Evolutionary conservation across 2,797 vertebrate genomes (phyloP).

Genomic region (Pangasius sanitwongsei): DNA sequence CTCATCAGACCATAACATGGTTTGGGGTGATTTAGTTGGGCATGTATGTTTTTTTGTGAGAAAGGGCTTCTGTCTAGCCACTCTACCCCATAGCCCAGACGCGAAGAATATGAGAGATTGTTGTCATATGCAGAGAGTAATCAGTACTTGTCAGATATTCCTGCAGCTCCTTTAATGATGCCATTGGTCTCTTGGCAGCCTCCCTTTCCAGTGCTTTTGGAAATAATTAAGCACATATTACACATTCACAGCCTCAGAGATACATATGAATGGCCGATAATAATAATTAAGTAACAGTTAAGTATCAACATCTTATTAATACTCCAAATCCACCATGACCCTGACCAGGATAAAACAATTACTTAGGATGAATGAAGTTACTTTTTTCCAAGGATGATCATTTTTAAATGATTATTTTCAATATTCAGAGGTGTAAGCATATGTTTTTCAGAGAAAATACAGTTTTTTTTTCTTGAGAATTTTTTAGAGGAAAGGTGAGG

Average conservation of each 20-base stretch:
- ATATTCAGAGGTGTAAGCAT: not conserved
- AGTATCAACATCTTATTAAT: not conserved
- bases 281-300: not conserved
- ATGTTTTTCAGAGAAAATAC: not conserved
- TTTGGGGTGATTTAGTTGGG: no score
- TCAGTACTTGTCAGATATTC: no score
- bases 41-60: no score
- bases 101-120: no score
- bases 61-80: no score
- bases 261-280: not conserved
- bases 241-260: not conserved
- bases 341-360: not conserved
- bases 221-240: not conserved
- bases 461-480: not conserved
- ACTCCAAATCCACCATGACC: not conserved
- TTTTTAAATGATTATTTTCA: not conserved
- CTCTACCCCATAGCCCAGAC: no score
- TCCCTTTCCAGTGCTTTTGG: not conserved
- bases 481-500: not conserved
- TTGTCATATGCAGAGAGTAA: no score
- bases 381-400: not conserved
- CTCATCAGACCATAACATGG: no score
- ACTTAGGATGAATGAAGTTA: not conserved
- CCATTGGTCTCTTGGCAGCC: no score
- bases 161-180: no score